These are phyloP conservation scores for Oceanites oceanicus DNA, from an alignment of 2,113 vertebrate species.

Conservation along the genomic window DNA sequence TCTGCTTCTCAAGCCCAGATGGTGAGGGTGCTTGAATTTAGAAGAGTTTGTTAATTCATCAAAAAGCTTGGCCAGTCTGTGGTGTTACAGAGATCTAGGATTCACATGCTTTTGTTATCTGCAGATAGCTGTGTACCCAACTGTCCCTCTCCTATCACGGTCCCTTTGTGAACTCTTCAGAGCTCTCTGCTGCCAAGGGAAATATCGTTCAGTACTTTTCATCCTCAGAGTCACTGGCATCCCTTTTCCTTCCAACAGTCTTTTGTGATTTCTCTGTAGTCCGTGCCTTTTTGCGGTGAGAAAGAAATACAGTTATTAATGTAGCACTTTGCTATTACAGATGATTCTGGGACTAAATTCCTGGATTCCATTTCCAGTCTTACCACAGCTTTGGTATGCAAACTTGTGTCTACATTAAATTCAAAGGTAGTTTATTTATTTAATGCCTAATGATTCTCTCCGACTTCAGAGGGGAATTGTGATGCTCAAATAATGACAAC, in stretches of 20 bases:
- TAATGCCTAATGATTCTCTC: background rate
- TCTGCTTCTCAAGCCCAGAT: background rate
- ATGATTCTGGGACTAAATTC: background rate
- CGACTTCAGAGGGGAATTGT: background rate
- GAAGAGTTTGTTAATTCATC: background rate
- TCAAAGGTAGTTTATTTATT: background rate
- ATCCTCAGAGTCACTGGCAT: background rate
- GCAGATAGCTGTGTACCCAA: too few relatives aligned
- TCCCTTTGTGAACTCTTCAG: background rate
- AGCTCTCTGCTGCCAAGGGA: background rate
- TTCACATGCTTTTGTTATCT: background rate
- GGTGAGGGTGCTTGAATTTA: background rate
- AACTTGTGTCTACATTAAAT: background rate
- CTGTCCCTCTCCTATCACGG: background rate
- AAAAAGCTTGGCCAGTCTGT: background rate
- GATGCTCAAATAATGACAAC: too few relatives aligned
- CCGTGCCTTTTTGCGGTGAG: background rate
- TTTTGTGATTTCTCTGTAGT: background rate
- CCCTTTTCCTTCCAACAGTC: background rate
- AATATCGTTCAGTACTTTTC: background rate
- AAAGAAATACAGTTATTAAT: background rate
- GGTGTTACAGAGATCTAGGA: background rate
- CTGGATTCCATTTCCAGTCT: background rate
- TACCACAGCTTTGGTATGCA: background rate
- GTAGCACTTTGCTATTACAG: background rate